phyloP scores from a whole-genome alignment of 2,888 invertebrate species.

The Hemaris fuciformis region DNA sequence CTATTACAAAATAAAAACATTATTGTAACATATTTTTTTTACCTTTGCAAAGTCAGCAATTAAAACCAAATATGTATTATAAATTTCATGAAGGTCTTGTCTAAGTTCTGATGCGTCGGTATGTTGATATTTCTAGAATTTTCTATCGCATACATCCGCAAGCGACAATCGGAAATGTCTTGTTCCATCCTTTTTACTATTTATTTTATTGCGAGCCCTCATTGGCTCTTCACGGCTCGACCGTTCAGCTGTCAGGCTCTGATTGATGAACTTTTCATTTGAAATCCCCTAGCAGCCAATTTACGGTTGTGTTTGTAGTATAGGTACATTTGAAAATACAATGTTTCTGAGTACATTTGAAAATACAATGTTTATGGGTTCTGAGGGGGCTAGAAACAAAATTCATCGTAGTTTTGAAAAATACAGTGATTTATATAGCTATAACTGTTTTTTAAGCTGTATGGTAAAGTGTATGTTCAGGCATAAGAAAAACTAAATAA shows the following conservation, averaged over 20 bases:
- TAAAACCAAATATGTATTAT: no score
- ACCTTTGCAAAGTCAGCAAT: no score
- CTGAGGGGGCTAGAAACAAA: no score
- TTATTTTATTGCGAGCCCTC: slow-evolving; percentile 47
- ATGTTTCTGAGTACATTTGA: background rate
- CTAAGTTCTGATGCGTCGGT: no score
- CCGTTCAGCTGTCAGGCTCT: slow-evolving; percentile 47
- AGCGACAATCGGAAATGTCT: slow-evolving; percentile 16
- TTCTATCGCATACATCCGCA: background rate
- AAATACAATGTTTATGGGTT: background rate
- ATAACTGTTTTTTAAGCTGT: no score
- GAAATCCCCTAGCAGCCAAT: slow-evolving; percentile 40
- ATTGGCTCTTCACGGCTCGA: slow-evolving; percentile 42
- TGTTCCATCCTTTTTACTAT: slow-evolving; percentile 31
- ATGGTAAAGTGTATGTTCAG: no score
- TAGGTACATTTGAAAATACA: background rate
- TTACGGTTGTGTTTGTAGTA: slow-evolving; percentile 20
- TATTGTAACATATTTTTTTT: no score
- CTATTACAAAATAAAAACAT: no score
- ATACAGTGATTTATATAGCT: no score
- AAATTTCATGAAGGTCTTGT: no score
- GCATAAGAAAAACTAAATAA: no score
- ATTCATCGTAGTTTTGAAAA: no score
- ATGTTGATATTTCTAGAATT: background rate
- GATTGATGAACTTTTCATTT: slow-evolving; percentile 53